These are phyloP conservation scores for Bruchidius siliquastri DNA, from an alignment of 2,888 invertebrate species.

Conservation along the genomic window DNA sequence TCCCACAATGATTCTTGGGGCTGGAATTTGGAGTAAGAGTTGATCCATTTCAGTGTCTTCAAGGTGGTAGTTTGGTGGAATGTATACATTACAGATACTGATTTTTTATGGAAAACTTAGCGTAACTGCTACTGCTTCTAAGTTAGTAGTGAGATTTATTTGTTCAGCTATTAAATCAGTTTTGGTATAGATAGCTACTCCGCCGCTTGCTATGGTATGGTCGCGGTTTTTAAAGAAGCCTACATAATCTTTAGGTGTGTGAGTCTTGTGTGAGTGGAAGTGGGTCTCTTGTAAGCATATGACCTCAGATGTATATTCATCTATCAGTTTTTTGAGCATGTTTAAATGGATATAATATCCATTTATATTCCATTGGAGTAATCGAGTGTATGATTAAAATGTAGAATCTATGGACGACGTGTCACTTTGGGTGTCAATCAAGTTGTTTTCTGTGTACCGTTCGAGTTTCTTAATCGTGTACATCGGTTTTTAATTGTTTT, in stretches of 20 bases:
- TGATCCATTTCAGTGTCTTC: not conserved
- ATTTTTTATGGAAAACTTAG: conserved; percentile 12
- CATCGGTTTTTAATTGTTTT: conserved; percentile 1
- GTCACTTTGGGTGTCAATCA: not conserved
- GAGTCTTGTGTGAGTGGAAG: conserved; percentile 6
- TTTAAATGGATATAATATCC: conserved; percentile 2
- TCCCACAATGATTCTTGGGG: not conserved
- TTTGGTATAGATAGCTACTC: conserved; percentile 11
- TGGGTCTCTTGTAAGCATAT: conserved; percentile 15
- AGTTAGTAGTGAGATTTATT: conserved; percentile 9
- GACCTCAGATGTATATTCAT: not conserved
- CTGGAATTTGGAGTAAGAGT: too few relatives aligned
- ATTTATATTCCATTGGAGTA: not conserved
- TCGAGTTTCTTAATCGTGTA: conserved; percentile 3
- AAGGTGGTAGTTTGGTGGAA: not conserved
- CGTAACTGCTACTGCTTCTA: conserved; percentile 16
- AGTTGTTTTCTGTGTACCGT: not conserved
- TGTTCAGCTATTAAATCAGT: conserved; percentile 2
- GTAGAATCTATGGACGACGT: too few relatives aligned
- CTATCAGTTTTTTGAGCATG: not conserved
- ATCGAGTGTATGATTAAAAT: not conserved
- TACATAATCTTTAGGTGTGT: conserved; percentile 8
- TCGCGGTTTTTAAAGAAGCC: conserved; percentile 11
- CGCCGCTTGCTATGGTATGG: conserved; percentile 10
- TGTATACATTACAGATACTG: conserved; percentile 18